These are phyloP conservation scores for Patella pellucida DNA, from an alignment of 2,888 invertebrate genomes.

Conservation along the genomic window DNA sequence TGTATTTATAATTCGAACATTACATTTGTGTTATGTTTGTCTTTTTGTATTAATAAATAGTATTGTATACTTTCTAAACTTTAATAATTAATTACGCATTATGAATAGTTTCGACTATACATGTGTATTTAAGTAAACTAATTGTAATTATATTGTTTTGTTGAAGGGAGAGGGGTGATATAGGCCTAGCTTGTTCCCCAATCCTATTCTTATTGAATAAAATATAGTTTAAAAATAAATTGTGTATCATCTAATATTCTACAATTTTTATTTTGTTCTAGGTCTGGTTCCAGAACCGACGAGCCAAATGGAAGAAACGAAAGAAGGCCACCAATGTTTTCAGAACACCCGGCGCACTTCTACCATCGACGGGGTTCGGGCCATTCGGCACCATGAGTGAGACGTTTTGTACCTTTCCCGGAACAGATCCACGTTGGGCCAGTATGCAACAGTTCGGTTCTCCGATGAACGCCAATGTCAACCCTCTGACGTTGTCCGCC, in stretches of 20 bases:
- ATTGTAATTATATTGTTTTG: too few species aligned
- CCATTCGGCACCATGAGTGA: conserved; percentile 90
- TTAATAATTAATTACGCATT: too few species aligned
- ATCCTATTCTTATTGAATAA: too few species aligned
- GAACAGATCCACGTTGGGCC: conserved; percentile 67
- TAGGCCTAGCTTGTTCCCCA: too few species aligned
- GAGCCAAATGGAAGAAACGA: conserved; percentile 98
- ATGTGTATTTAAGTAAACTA: too few species aligned
- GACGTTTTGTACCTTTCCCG: conserved; percentile 72
- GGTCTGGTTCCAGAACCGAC: conserved; percentile 99
- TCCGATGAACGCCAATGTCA: conserved; percentile 51
- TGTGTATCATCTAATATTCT: not conserved
- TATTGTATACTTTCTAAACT: too few species aligned
- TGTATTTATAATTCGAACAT: too few species aligned
- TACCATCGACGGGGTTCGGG: conserved; percentile 93
- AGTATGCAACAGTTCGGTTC: conserved; percentile 54
- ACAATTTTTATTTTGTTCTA: conserved; percentile 70
- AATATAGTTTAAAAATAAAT: too few species aligned
- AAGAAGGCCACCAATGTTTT: conserved; percentile 97
- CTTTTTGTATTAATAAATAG: too few species aligned
- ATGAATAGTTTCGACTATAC: too few species aligned
- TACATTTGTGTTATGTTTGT: too few species aligned
- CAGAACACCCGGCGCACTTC: conserved; percentile 85
- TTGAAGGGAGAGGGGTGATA: too few species aligned
- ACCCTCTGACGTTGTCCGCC: conserved; percentile 56